Conservation (phyloP, 2,113 vertebrate genomes). For the Sturnus vulgaris region DNA sequence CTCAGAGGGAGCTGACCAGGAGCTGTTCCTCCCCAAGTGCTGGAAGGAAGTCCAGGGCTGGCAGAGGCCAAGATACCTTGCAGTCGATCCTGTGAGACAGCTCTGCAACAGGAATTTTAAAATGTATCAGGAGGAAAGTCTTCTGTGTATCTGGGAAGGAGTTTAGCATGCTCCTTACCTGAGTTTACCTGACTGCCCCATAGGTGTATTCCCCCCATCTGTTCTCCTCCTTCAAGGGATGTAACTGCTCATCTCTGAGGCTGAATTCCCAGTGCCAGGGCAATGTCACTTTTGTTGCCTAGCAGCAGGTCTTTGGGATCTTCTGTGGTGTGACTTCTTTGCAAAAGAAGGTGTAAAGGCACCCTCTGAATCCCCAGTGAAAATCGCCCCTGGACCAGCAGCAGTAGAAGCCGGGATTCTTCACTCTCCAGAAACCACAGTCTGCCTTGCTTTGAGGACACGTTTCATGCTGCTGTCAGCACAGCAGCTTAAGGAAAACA, state of each 20-base stretch:
- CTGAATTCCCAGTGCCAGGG: neutral
- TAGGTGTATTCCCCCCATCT: neutral
- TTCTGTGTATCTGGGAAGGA: neutral
- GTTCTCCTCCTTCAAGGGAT: neutral
- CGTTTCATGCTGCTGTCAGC: neutral
- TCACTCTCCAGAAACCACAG: neutral
- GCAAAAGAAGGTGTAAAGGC: neutral
- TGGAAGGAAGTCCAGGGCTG: neutral
- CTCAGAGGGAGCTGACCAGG: too few species aligned
- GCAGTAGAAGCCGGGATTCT: neutral
- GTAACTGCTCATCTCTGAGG: too few species aligned
- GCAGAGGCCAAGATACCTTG: too few species aligned
- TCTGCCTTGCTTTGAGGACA: neutral
- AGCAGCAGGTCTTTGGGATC: neutral
- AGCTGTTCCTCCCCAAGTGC: neutral
- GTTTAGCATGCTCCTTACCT: neutral
- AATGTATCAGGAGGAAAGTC: too few species aligned
- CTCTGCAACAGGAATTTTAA: neutral
- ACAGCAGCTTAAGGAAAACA: neutral
- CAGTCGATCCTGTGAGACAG: neutral
- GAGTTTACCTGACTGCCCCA: neutral
- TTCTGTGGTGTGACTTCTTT: too few species aligned
- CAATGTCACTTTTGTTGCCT: neutral
- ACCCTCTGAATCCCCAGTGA: neutral
- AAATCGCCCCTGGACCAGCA: neutral